Conservation (phyloP, 2,888 invertebrate genomes). For the Patella ulyssiponensis region DNA sequence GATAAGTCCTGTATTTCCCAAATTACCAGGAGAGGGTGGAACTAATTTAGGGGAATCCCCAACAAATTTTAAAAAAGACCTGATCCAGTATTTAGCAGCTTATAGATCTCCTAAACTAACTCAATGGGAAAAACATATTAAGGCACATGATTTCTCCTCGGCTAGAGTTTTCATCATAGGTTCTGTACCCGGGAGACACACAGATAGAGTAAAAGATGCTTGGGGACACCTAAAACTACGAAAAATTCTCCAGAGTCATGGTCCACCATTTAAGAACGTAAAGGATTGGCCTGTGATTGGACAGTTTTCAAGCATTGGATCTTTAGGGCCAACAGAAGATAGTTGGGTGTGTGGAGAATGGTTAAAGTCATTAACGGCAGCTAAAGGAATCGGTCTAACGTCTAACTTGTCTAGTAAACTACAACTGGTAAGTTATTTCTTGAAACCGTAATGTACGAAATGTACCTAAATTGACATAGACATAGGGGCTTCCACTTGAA, state of each 20-base stretch:
- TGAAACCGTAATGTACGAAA: too few relatives aligned
- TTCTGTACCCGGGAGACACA: slow-evolving; percentile 88
- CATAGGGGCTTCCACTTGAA: too few relatives aligned
- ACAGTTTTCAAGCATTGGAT: slow-evolving; percentile 93
- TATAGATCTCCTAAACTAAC: slow-evolving; percentile 81
- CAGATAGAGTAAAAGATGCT: slow-evolving; percentile 74
- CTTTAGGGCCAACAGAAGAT: slow-evolving; percentile 79
- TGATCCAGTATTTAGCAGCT: slow-evolving; percentile 83
- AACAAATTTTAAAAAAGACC: slow-evolving; percentile 85
- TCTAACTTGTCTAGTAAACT: slow-evolving; percentile 33
- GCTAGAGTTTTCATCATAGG: slow-evolving; percentile 89
- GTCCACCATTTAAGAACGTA: slow-evolving; percentile 72
- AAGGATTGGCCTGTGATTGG: slow-evolving; percentile 82
- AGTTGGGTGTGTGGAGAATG: slow-evolving; percentile 87
- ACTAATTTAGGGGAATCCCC: slow-evolving; percentile 81
- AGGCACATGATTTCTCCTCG: slow-evolving; percentile 84
- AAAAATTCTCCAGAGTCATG: slow-evolving; percentile 79
- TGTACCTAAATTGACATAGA: too few relatives aligned
- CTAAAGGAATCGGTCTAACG: slow-evolving; percentile 31
- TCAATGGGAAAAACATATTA: slow-evolving; percentile 83
- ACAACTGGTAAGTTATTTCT: slow-evolving; percentile 55
- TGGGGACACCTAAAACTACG: slow-evolving; percentile 80
- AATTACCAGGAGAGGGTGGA: slow-evolving; percentile 61
- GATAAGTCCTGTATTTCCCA: slow-evolving; percentile 87
- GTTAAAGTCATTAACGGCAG: slow-evolving; percentile 75